Evolutionary conservation across 92 coral and sea anemone species (phyloP).

Genomic region (Epizoanthus rinbou): DNA sequence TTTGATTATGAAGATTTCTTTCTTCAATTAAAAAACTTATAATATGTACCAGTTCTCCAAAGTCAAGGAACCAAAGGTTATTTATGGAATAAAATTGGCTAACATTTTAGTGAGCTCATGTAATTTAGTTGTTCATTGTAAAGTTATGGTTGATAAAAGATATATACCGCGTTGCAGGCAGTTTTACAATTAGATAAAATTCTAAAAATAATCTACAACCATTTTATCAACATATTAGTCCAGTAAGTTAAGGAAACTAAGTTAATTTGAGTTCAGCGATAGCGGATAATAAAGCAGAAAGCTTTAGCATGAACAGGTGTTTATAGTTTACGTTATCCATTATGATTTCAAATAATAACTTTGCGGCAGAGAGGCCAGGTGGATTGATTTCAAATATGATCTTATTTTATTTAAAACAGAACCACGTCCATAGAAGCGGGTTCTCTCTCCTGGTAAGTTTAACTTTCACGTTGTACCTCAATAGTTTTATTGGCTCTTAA

Average conservation of each 20-base stretch:
- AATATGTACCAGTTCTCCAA: not conserved
- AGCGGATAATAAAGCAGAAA: not conserved
- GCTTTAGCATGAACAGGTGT: not conserved
- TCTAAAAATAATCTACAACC: not conserved
- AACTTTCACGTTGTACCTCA: not conserved
- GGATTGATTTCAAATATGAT: not conserved
- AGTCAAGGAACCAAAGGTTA: not conserved
- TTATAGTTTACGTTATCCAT: slow-evolving; percentile 32
- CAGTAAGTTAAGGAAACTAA: not conserved
- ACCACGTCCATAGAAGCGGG: slow-evolving; percentile 44
- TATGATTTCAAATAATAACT: slow-evolving; percentile 13
- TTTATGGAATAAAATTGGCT: slow-evolving; percentile 17
- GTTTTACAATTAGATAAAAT: not conserved
- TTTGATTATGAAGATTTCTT: no score
- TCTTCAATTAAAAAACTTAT: no score
- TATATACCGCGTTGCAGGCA: not conserved
- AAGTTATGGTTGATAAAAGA: not conserved
- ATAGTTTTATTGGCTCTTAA: no score
- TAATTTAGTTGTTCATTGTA: not conserved
- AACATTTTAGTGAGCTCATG: slow-evolving; percentile 30
- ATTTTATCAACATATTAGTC: no score
- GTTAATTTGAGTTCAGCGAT: not conserved
- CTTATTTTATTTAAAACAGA: slow-evolving; percentile 2
- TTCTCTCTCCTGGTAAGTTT: slow-evolving; percentile 37
- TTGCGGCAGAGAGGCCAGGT: not conserved